phyloP scores from a whole-genome alignment of 2,113 vertebrate species.

The Micronycteris hirsuta region DNA sequence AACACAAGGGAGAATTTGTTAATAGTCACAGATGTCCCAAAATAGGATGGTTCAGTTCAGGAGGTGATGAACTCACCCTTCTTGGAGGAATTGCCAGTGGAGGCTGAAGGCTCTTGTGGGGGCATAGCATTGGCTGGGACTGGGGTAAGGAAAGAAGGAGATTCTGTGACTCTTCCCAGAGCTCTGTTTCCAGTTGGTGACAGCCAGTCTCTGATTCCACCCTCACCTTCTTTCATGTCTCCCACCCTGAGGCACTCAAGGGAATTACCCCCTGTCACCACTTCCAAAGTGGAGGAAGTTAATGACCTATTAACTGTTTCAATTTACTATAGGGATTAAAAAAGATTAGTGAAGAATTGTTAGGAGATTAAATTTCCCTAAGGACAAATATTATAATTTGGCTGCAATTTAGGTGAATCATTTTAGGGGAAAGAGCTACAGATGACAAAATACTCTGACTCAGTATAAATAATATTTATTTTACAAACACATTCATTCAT shows the following conservation, averaged over 20 bases:
- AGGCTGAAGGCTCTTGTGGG: not conserved
- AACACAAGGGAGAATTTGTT: not conserved
- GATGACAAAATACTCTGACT: constrained; percentile 57
- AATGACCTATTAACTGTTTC: constrained; percentile 37
- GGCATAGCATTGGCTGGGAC: not conserved
- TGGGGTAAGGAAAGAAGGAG: not conserved
- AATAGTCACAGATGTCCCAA: not conserved
- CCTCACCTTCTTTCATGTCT: not conserved
- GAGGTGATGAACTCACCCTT: not conserved
- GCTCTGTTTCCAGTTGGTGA: not conserved
- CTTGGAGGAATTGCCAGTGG: not conserved
- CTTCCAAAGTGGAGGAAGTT: not conserved
- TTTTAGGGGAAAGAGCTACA: constrained; percentile 40
- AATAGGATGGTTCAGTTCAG: not conserved
- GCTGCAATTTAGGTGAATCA: constrained; percentile 44
- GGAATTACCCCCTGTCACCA: not conserved
- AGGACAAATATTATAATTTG: constrained; percentile 54
- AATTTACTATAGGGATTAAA: constrained; percentile 50
- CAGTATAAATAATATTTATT: constrained; percentile 44
- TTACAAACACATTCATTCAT: constrained; percentile 29
- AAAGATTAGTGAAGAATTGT: constrained; percentile 47
- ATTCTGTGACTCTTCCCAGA: not conserved
- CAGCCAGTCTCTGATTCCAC: not conserved
- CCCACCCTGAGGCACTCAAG: not conserved
- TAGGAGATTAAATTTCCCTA: constrained; percentile 51